Evolutionary conservation across 2,113 vertebrate genomes (phyloP).

Genomic region (Gymnorhina tibicen): DNA sequence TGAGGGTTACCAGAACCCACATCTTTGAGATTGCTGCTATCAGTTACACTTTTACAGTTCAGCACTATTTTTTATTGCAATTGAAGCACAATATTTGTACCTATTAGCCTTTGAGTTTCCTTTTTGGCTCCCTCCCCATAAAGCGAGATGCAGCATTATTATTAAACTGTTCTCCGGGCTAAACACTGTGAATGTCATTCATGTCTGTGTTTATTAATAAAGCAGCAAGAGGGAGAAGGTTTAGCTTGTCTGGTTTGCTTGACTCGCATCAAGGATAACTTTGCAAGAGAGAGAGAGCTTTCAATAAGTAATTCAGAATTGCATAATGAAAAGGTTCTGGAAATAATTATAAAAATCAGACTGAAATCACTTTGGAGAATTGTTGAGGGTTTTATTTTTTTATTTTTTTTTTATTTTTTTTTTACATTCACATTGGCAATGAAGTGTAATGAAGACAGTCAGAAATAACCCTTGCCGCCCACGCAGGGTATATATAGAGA

Average conservation of each 20-base stretch:
- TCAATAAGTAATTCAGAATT: slow-evolving; percentile 62
- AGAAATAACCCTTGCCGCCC: slow-evolving; percentile 69
- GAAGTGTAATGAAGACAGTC: slow-evolving; percentile 66
- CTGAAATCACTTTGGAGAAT: slow-evolving; percentile 57
- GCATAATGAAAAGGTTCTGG: slow-evolving; percentile 74
- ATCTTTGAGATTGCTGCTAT: slow-evolving; percentile 54
- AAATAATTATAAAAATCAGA: slow-evolving; percentile 70
- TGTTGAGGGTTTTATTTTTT: slow-evolving; percentile 39
- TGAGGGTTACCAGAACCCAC: slow-evolving; percentile 66
- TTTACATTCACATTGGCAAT: slow-evolving; percentile 57
- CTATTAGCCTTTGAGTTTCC: slow-evolving; percentile 67
- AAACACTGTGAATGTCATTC: slow-evolving; percentile 50
- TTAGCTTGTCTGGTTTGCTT: slow-evolving; percentile 47
- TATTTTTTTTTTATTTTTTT: slow-evolving; percentile 8
- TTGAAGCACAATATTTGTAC: slow-evolving; percentile 61
- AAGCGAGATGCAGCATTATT: slow-evolving; percentile 46
- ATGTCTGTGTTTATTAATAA: slow-evolving; percentile 39
- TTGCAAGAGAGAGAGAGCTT: slow-evolving; percentile 16
- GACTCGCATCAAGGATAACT: slow-evolving; percentile 52
- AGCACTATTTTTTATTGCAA: slow-evolving; percentile 66
- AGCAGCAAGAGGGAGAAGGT: slow-evolving; percentile 18
- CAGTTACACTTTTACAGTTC: slow-evolving; percentile 49
- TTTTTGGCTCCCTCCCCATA: slow-evolving; percentile 50
- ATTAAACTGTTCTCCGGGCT: slow-evolving; percentile 57
- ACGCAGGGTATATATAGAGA: slow-evolving; percentile 70